Evolutionary conservation across 2,797 vertebrate species (phyloP).

Genomic region (Mormyrus proboscirostris): DNA sequence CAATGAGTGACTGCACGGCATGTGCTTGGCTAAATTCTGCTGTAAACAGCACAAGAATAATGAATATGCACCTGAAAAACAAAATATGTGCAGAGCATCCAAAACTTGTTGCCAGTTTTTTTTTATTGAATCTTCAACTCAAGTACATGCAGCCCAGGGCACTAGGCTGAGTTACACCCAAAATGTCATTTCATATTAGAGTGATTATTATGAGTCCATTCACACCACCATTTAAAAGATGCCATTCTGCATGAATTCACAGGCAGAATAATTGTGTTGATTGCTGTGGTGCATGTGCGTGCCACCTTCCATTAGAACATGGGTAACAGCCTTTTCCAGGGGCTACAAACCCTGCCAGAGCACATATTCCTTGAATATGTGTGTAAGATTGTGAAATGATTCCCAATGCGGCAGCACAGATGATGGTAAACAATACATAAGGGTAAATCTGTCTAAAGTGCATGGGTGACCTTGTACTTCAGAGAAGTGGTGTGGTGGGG

Average conservation of each 20-base stretch:
- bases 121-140: neutral
- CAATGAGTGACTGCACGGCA: neutral
- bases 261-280: neutral
- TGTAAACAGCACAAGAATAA: constrained; percentile 5
- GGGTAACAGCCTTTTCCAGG: neutral
- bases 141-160: neutral
- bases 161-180: neutral
- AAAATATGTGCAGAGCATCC: neutral
- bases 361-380: neutral
- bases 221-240: neutral
- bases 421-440: constrained; percentile 15
- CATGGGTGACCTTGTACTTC: neutral
- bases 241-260: neutral
- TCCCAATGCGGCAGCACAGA: neutral
- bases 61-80: neutral
- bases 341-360: neutral
- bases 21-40: constrained; percentile 11
- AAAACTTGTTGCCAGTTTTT: neutral
- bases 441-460: constrained; percentile 18
- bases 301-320: neutral
- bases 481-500: neutral
- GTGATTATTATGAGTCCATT: neutral
- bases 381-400: constrained; percentile 3
- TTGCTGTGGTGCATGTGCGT: neutral
- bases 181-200: neutral